Evolutionary conservation across 37 sponge, comb jelly and placozoan genomes (phyloP).

Genomic region (Trichoplax adhaerens): DNA sequence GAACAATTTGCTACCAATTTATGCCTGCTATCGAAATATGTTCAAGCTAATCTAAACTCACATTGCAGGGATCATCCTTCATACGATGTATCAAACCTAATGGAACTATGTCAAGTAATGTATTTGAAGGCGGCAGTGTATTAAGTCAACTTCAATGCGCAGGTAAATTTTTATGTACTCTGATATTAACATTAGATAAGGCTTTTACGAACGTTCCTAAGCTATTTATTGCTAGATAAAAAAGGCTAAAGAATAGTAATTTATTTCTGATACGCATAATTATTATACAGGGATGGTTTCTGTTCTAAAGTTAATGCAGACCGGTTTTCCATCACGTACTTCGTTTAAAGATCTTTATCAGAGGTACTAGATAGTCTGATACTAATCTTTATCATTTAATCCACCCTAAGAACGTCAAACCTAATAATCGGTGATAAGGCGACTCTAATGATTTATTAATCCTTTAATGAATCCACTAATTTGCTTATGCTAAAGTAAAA

Average conservation of each 20-base stretch:
- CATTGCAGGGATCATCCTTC: constrained; percentile 52
- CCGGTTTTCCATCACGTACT: constrained; percentile 82
- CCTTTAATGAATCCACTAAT: no score
- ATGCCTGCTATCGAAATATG: background rate
- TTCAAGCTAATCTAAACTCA: no score
- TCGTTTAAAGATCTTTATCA: constrained; percentile 63
- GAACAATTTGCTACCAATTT: background rate
- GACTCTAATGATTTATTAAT: no score
- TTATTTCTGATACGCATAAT: background rate
- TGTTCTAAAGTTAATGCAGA: constrained; percentile 89
- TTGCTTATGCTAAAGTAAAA: no score
- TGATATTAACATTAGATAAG: background rate
- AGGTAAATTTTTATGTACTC: constrained; percentile 16
- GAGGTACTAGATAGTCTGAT: constrained; percentile 19
- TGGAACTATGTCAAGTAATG: constrained; percentile 44
- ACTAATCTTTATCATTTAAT: no score
- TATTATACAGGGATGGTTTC: constrained; percentile 63
- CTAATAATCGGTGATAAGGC: no score
- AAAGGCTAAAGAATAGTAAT: no score
- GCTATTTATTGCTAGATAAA: no score
- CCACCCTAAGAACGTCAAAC: no score
- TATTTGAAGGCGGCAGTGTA: constrained; percentile 35
- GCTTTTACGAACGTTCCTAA: no score
- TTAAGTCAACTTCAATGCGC: constrained; percentile 81
- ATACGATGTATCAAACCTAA: constrained; percentile 95